phyloP scores from a whole-genome alignment of 1,140 invertebrate genomes.

The Propsilocerus akamusi region DNA sequence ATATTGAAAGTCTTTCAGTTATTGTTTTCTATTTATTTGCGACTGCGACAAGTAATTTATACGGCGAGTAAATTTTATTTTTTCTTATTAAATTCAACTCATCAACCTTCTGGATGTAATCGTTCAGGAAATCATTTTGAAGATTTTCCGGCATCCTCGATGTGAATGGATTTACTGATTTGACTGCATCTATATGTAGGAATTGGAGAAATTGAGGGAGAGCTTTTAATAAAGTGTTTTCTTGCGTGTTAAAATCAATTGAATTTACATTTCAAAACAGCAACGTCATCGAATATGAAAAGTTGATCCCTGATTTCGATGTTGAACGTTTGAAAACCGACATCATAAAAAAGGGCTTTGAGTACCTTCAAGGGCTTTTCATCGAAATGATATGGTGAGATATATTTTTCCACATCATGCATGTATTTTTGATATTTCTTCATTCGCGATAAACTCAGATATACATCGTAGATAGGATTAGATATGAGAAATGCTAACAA shows the following conservation, averaged over 20 bases:
- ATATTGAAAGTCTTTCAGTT: too few relatives aligned
- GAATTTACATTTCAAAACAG: constrained; percentile 34
- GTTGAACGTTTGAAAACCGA: constrained; percentile 43
- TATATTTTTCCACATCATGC: constrained; percentile 38
- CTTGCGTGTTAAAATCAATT: not conserved
- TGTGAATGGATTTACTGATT: constrained; percentile 58
- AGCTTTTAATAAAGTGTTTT: too few relatives aligned
- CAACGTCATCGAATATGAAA: constrained; percentile 40
- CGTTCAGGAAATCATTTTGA: constrained; percentile 40
- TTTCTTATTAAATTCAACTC: constrained; percentile 26
- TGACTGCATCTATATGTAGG: constrained; percentile 37
- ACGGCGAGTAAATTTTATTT: constrained; percentile 24
- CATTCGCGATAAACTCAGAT: constrained; percentile 34
- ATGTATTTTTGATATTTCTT: constrained; percentile 45
- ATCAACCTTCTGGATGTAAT: constrained; percentile 29
- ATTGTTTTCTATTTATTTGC: constrained; percentile 24
- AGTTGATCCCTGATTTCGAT: constrained; percentile 40
- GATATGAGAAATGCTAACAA: constrained; percentile 47
- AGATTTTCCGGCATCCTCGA: constrained; percentile 37
- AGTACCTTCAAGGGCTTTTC: constrained; percentile 40
- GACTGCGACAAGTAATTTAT: constrained; percentile 33
- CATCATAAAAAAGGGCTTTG: constrained; percentile 34
- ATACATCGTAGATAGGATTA: constrained; percentile 53
- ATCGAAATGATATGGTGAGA: constrained; percentile 43
- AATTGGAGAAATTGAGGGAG: constrained; percentile 8